These are phyloP conservation scores for Magallana ariakensis DNA, from an alignment of 1,140 invertebrate species.

Conservation along the genomic window DNA sequence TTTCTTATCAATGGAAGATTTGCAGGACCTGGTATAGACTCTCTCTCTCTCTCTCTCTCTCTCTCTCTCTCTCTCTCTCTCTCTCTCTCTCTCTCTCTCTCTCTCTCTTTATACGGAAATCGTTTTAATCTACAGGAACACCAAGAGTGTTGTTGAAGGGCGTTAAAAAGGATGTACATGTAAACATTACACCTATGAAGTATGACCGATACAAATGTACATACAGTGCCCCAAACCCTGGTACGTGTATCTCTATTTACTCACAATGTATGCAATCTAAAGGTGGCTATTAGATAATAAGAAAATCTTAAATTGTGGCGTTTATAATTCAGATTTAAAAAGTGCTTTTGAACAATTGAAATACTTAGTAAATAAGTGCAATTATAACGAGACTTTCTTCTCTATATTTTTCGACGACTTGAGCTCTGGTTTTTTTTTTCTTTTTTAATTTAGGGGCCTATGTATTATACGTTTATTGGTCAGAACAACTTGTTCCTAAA, in stretches of 20 bases:
- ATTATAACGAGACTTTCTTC: no score
- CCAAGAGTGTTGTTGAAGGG: constrained; percentile 88
- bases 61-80: background rate
- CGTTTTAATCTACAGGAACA: constrained; percentile 61
- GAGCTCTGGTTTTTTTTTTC: no score
- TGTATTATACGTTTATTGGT: constrained; percentile 95
- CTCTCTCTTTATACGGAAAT: no score
- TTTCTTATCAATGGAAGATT: constrained; percentile 97
- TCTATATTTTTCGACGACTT: no score
- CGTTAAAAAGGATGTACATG: constrained; percentile 83
- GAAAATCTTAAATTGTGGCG: no score
- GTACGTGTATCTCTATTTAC: constrained; percentile 52
- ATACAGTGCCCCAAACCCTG: constrained; percentile 83
- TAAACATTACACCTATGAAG: constrained; percentile 82
- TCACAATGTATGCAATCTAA: background rate
- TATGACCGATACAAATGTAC: constrained; percentile 90
- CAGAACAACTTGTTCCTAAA: constrained; percentile 91
- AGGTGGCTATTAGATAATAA: background rate
- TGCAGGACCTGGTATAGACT: constrained; percentile 73
- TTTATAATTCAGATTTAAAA: no score
- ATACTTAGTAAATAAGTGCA: no score
- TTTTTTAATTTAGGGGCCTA: constrained; percentile 79
- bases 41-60: background rate
- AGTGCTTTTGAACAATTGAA: no score
- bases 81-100: background rate